These are phyloP conservation scores for Poeciliopsis retropinna DNA, from an alignment of 2,113 vertebrate genomes.

Conservation along the genomic window DNA sequence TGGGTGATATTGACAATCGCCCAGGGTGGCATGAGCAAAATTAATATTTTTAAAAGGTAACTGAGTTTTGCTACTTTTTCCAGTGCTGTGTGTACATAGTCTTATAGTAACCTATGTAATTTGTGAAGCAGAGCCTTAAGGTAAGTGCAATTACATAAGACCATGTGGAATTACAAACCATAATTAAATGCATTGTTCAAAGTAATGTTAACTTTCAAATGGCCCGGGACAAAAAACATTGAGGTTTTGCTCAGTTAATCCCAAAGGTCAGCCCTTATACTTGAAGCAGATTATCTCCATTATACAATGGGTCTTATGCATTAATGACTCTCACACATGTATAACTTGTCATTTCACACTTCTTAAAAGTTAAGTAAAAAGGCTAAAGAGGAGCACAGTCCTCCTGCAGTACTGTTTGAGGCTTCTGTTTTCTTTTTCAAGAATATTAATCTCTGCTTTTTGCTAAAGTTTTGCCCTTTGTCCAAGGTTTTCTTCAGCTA, in stretches of 20 bases:
- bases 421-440: background rate
- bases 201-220: conserved; percentile 34
- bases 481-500: conserved; percentile 10
- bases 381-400: conserved; percentile 3
- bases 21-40: too few species aligned
- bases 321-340: conserved; percentile 29
- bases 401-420: background rate
- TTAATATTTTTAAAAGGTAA: too few species aligned
- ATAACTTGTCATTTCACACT: conserved; percentile 34
- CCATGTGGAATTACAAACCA: background rate
- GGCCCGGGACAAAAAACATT: background rate
- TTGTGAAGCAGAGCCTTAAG: background rate
- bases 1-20: too few species aligned
- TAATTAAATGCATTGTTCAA: conserved; percentile 8
- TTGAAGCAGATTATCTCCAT: conserved; percentile 27
- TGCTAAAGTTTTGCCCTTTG: background rate
- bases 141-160: background rate
- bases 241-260: conserved; percentile 14
- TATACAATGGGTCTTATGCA: conserved; percentile 15
- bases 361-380: conserved; percentile 11
- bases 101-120: background rate
- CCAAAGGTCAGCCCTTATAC: conserved; percentile 45
- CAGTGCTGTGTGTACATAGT: background rate
- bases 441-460: background rate
- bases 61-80: too few species aligned